Conservation (phyloP, 1,140 invertebrate species). For the Phortica variegata region DNA sequence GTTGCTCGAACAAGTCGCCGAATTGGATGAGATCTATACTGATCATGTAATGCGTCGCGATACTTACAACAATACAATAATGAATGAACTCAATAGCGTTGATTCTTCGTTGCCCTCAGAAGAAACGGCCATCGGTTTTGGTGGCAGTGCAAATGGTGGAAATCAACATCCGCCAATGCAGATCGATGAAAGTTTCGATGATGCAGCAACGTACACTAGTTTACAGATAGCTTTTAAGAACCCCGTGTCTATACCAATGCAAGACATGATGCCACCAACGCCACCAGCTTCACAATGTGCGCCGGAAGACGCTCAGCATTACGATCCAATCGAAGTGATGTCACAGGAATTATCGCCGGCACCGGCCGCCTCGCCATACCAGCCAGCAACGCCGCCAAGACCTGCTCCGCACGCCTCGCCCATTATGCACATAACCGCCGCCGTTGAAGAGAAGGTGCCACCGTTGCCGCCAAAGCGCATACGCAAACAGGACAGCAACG, state of each 20-base stretch:
- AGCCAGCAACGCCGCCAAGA: slow-evolving; percentile 8
- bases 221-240: slow-evolving; percentile 85
- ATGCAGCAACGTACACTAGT: slow-evolving; percentile 77
- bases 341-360: slow-evolving; percentile 42
- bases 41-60: slow-evolving; percentile 64
- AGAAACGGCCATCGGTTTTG: neutral
- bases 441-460: slow-evolving; percentile 66
- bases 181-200: slow-evolving; percentile 67
- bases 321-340: slow-evolving; percentile 43
- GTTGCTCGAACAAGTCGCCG: slow-evolving; percentile 70
- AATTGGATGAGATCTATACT: slow-evolving; percentile 75
- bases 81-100: slow-evolving; percentile 44
- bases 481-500: slow-evolving; percentile 61
- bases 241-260: slow-evolving; percentile 65
- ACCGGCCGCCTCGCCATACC: slow-evolving; percentile 46
- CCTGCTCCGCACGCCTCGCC: slow-evolving; percentile 12
- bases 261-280: slow-evolving; percentile 48
- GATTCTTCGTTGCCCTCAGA: slow-evolving; percentile 10
- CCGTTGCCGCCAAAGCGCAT: slow-evolving; percentile 77
- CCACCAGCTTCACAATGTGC: slow-evolving; percentile 45
- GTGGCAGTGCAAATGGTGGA: slow-evolving; percentile 18
- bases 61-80: slow-evolving; percentile 49
- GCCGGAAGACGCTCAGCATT: slow-evolving; percentile 38
- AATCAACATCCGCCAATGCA: slow-evolving; percentile 54
- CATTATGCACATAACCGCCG: slow-evolving; percentile 20